A percentile compares a stretch with the other conserved stretches of the same genome.
phyloP scores from a whole-genome alignment of 1,140 invertebrate species.

The Acromyrmex heyeri region DNA sequence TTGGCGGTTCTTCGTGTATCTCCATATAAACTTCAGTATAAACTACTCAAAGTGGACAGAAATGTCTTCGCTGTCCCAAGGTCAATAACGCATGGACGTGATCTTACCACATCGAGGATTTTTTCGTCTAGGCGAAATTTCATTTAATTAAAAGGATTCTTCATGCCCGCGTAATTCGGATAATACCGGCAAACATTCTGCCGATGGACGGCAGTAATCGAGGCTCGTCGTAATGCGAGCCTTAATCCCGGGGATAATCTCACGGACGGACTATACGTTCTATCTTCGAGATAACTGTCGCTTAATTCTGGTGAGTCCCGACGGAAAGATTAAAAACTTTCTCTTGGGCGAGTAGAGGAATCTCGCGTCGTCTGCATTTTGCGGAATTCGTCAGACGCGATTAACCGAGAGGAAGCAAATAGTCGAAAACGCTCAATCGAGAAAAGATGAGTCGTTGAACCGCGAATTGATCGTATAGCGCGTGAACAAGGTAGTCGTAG shows the following conservation, averaged over 20 bases:
- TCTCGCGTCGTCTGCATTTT: conserved; percentile 8
- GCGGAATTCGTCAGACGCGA: neutral
- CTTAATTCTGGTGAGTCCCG: conserved; percentile 29
- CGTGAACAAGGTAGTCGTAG: neutral
- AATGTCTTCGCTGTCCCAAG: conserved; percentile 1
- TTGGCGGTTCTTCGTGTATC: neutral
- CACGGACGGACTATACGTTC: conserved; percentile 31
- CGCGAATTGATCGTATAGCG: neutral
- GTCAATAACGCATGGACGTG: conserved; percentile 22
- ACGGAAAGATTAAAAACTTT: conserved; percentile 59
- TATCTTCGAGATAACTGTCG: conserved; percentile 48
- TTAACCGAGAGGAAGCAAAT: neutral
- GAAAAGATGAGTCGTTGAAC: neutral
- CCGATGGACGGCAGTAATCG: conserved; percentile 62
- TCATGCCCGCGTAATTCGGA: conserved; percentile 42
- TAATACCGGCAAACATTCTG: conserved; percentile 62
- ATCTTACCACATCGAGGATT: conserved; percentile 5
- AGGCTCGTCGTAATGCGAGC: conserved; percentile 54
- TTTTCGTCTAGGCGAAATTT: conserved; percentile 49
- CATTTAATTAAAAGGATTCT: conserved; percentile 61
- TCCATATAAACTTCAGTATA: neutral
- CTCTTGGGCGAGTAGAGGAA: neutral
- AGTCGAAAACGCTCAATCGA: conserved; percentile 10
- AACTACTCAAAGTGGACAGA: neutral
- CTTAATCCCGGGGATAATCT: conserved; percentile 59